These are phyloP conservation scores for Mastomys coucha DNA, from an alignment of 2,113 vertebrate genomes.

Conservation along the genomic window DNA sequence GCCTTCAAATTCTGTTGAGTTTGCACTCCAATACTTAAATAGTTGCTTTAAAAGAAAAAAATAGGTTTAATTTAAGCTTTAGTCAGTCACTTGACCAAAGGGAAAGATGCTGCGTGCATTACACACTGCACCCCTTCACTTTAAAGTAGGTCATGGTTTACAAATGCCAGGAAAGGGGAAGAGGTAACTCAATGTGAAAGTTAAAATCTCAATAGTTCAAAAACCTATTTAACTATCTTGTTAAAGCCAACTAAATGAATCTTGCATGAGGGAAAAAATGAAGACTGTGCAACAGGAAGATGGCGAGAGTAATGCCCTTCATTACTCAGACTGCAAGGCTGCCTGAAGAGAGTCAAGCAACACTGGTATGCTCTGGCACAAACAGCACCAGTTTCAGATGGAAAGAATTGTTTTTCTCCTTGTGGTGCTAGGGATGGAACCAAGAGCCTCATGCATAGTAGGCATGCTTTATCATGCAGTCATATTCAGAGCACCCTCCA, in stretches of 20 bases:
- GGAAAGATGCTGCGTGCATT: rapidly evolving
- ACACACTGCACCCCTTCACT: not conserved
- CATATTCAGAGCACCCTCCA: not conserved
- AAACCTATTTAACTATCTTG: not conserved
- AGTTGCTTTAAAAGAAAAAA: not conserved
- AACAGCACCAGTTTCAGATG: not conserved
- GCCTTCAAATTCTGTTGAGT: slow-evolving; percentile 1
- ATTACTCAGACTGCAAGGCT: not conserved
- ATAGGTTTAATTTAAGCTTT: not conserved
- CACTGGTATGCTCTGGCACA: not conserved
- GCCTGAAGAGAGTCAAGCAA: not conserved
- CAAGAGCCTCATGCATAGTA: not conserved
- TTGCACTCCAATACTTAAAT: not conserved
- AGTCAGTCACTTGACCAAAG: slow-evolving; percentile 7
- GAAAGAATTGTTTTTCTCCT: not conserved
- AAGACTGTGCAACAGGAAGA: not conserved
- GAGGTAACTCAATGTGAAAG: not conserved
- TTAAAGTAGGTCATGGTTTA: slow-evolving; percentile 18
- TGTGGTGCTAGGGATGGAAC: not conserved
- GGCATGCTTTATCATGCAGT: not conserved
- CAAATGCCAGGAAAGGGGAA: not conserved
- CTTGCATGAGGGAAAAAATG: not conserved
- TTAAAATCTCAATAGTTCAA: slow-evolving; percentile 40
- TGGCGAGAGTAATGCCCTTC: not conserved
- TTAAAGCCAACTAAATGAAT: not conserved